Conservation (phyloP, 2,797 vertebrate species). For the Falco cherrug region DNA sequence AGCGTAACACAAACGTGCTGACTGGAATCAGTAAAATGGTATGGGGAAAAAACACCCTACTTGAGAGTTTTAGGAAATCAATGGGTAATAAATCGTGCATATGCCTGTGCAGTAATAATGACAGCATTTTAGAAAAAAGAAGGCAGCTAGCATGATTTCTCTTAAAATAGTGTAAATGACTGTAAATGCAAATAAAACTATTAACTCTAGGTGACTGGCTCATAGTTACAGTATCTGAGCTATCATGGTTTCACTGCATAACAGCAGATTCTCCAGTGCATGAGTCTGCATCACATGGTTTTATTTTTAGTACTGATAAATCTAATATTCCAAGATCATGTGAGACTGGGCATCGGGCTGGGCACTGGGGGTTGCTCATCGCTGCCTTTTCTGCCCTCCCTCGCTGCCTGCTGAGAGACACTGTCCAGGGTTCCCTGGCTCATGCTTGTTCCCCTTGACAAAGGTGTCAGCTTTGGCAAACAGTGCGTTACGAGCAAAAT, state of each 20-base stretch:
- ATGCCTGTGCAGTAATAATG: background rate
- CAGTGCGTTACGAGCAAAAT: fast-evolving
- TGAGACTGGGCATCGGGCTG: background rate
- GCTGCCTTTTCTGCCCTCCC: background rate
- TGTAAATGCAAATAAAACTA: background rate
- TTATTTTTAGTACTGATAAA: conserved; percentile 53
- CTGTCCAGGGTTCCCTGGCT: background rate
- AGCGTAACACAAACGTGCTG: background rate
- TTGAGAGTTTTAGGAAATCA: background rate
- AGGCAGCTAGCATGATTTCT: background rate
- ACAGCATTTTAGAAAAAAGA: background rate
- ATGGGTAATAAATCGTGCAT: background rate
- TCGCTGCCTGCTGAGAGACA: background rate
- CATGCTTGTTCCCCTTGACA: fast-evolving
- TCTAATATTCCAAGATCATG: background rate
- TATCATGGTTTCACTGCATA: background rate
- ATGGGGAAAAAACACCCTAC: background rate
- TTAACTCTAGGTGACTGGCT: background rate
- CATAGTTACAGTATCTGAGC: background rate
- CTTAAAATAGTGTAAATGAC: background rate
- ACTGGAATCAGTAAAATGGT: background rate
- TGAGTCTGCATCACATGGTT: conserved; percentile 10
- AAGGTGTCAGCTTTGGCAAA: background rate
- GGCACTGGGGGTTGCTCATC: background rate
- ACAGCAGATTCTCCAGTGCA: background rate